A percentile compares a stretch with the other conserved stretches of the same genome.
Evolutionary conservation across 1,140 invertebrate species (phyloP).

Genomic region (Yoshiicerus persimilis): DNA sequence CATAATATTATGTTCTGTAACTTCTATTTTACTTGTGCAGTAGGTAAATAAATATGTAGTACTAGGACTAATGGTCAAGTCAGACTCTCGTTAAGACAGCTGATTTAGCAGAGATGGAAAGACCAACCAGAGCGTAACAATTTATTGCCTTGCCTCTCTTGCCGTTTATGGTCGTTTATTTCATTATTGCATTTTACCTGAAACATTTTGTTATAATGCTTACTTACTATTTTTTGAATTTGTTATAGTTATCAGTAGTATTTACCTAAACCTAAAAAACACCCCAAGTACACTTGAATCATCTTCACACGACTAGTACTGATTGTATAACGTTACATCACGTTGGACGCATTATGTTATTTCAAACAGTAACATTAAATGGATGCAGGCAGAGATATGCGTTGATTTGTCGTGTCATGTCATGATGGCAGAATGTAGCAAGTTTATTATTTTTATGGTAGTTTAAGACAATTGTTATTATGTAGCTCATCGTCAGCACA

Average conservation of each 20-base stretch:
- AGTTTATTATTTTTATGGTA: neutral
- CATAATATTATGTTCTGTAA: too few relatives aligned
- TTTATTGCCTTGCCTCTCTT: neutral
- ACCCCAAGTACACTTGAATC: neutral
- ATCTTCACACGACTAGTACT: neutral
- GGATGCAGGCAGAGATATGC: neutral
- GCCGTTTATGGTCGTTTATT: neutral
- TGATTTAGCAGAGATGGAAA: neutral
- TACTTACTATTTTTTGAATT: neutral
- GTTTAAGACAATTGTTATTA: neutral
- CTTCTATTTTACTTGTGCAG: neutral
- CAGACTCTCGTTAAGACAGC: neutral
- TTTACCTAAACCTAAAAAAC: neutral
- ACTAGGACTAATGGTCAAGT: neutral
- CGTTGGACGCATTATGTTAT: slow-evolving; percentile 2
- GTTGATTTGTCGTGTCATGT: neutral
- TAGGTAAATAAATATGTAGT: too few relatives aligned
- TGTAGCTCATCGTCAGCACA: neutral
- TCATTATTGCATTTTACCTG: neutral
- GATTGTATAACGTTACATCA: neutral
- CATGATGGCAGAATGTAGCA: neutral
- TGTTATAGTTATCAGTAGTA: neutral
- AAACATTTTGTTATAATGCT: neutral
- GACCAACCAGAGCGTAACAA: neutral
- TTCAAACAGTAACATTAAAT: neutral